phyloP scores from a whole-genome alignment of 2,888 invertebrate species.

The Phalera bucephala region DNA sequence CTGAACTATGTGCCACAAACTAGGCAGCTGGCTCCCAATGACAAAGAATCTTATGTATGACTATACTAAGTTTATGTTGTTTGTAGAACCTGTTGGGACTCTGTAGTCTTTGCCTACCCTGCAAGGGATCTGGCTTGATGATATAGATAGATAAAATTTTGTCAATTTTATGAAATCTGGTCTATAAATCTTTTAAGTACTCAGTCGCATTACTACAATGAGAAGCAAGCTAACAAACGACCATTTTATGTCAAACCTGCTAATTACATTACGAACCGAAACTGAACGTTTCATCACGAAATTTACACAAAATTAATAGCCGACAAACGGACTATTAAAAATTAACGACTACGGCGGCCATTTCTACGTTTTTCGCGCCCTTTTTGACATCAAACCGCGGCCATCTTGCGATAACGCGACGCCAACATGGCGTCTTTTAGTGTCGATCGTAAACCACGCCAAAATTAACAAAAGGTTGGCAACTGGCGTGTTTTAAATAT shows the following conservation, averaged over 20 bases:
- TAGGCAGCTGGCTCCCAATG: no score
- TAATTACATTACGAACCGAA: conserved; percentile 11
- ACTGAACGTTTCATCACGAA: conserved; percentile 21
- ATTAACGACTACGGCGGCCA: conserved; percentile 44
- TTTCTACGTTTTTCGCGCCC: conserved; percentile 52
- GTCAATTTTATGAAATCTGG: no score
- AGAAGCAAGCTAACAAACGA: no score
- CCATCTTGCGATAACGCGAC: conserved; percentile 58
- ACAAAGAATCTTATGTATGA: no score
- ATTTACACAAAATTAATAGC: conserved; percentile 39
- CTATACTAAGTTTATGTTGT: no score
- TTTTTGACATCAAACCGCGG: conserved; percentile 49
- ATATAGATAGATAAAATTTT: no score
- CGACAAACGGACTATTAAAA: conserved; percentile 49
- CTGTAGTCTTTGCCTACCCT: no score
- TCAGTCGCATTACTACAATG: no score
- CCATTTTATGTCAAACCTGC: conserved; percentile 3
- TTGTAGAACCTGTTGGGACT: no score
- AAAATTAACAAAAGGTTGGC: conserved; percentile 77
- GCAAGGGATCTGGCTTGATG: no score
- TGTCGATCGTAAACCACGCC: conserved; percentile 65
- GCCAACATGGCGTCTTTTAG: conserved; percentile 66
- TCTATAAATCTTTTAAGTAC: no score
- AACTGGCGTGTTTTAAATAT: conserved; percentile 71
- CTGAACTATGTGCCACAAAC: no score